Percentiles rank a stretch among this genome's conserved stretches.
Evolutionary conservation across 2,113 vertebrate genomes (phyloP).

Genomic region (Aythya baeri): DNA sequence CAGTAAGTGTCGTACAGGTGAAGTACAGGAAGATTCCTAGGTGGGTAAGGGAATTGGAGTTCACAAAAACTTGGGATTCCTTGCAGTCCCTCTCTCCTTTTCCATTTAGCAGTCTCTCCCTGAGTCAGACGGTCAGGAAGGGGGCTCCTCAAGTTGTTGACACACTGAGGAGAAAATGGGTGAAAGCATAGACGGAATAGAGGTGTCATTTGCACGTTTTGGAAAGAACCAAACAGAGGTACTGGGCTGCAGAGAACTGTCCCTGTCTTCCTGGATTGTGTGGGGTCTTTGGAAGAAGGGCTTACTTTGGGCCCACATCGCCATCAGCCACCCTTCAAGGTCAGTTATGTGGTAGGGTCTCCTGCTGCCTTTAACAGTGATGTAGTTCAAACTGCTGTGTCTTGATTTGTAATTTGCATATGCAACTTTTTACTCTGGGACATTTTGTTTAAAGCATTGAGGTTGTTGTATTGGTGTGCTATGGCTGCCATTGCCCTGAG

Average conservation of each 20-base stretch:
- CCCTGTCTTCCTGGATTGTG: background rate
- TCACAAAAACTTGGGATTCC: background rate
- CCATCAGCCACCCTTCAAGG: background rate
- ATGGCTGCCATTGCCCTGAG: background rate
- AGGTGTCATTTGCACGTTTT: background rate
- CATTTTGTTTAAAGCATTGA: background rate
- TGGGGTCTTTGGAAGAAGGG: background rate
- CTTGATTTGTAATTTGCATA: background rate
- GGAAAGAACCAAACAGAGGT: background rate
- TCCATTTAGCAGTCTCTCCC: background rate
- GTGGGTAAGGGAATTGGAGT: background rate
- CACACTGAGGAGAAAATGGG: background rate
- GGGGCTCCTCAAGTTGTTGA: background rate
- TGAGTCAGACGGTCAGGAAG: background rate
- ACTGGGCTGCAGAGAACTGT: background rate
- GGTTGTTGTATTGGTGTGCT: background rate
- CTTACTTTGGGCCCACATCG: background rate
- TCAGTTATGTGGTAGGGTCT: rapidly evolving
- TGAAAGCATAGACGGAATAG: background rate
- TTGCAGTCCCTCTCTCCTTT: background rate
- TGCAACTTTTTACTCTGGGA: background rate
- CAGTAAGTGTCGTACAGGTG: conserved; percentile 79
- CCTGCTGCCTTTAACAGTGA: background rate
- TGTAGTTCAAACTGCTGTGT: background rate
- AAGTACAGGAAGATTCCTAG: background rate